Base-by-base conservation (phyloP, 2,113 vertebrate species). In the Lanius collurio region DNA sequence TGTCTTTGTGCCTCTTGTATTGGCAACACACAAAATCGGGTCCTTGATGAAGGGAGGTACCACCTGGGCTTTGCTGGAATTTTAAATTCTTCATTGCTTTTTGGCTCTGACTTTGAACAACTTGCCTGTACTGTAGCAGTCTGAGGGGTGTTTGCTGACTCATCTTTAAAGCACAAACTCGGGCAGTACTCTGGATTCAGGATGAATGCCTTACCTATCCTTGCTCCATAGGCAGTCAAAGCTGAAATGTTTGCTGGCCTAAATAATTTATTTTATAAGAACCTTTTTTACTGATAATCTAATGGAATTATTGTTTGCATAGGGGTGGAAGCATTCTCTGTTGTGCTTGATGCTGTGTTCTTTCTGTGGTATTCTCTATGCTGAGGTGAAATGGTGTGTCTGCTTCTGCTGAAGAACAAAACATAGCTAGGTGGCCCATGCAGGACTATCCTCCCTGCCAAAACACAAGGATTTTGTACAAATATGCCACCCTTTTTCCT, bases 401-500 rank as follows among this genome's bases (percentile, higher is more conserved):
- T 73, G 11, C n/a, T 63, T 37, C 39, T 94, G 56, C 86, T 56
- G 8, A 87, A 87, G 47, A 87, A 37, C 33, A 84, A 76, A 92
- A 56, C 42, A 7, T 6, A 53, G 62, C 57, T 62, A 41, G 76
- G 47, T 91, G 64, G 41, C 91, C 94, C n/a, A 52, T 22, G 37
- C 55, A 68, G 62, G 27, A 27, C 67, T 64, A 4, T 71, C 27
- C 47, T 87, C 37, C 39, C 69, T 93, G 81, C 76, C 63, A 82
- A 94, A 96, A 59, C 52, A 49, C 35, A 57, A 73, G 53, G 46
- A 53, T 69, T 95, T 89, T 89, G 52, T 91, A 89, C 55, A 89
- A 97, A 92, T 92, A 85, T 87, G 79, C 90, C 83, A 92, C 84
- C 56, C 30, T 67, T 77, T 83, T 92, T 83, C 89, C 78, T 80